Evolutionary conservation across 1,140 invertebrate species (phyloP).

Genomic region (Drosophila trapezifrons): DNA sequence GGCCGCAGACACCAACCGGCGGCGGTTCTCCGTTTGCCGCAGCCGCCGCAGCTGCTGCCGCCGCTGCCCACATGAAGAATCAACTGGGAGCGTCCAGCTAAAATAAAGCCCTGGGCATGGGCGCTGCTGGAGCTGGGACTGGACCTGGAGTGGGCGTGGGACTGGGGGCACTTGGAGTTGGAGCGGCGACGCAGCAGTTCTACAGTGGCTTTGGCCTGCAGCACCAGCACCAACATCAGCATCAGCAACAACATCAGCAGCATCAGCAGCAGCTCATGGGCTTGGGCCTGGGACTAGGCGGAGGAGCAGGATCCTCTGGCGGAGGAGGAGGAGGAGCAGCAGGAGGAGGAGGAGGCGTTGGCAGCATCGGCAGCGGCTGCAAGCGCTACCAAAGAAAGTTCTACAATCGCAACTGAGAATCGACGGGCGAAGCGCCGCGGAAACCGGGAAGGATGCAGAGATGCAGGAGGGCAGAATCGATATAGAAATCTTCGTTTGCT

Average conservation of each 20-base stretch:
- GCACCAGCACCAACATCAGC: conserved; percentile 50
- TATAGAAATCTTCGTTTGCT: conserved; percentile 67
- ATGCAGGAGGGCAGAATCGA: conserved; percentile 17
- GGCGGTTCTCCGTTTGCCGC: conserved; percentile 72
- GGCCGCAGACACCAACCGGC: conserved; percentile 68
- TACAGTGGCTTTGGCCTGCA: conserved; percentile 64
- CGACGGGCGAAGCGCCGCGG: not conserved
- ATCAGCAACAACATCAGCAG: conserved; percentile 33
- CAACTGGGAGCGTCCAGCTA: conserved; percentile 83
- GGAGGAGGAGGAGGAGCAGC: conserved; percentile 19
- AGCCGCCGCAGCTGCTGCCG: conserved; percentile 69
- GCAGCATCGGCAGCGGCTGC: conserved; percentile 75
- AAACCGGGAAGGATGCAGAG: not conserved
- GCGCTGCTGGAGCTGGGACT: conserved; percentile 23
- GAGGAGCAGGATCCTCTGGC: conserved; percentile 34
- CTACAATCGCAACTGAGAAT: conserved; percentile 74
- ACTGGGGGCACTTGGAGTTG: conserved; percentile 15
- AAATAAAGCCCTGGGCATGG: conserved; percentile 78
- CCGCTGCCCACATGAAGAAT: conserved; percentile 82
- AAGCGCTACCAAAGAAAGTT: conserved; percentile 84
- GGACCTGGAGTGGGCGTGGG: conserved; percentile 13
- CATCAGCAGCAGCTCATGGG: conserved; percentile 66
- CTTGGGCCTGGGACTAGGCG: conserved; percentile 55
- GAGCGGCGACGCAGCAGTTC: conserved; percentile 57
- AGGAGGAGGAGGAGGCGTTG: conserved; percentile 55